Evolutionary conservation across 1,140 invertebrate genomes (phyloP).

Genomic region (Penaeus chinensis): DNA sequence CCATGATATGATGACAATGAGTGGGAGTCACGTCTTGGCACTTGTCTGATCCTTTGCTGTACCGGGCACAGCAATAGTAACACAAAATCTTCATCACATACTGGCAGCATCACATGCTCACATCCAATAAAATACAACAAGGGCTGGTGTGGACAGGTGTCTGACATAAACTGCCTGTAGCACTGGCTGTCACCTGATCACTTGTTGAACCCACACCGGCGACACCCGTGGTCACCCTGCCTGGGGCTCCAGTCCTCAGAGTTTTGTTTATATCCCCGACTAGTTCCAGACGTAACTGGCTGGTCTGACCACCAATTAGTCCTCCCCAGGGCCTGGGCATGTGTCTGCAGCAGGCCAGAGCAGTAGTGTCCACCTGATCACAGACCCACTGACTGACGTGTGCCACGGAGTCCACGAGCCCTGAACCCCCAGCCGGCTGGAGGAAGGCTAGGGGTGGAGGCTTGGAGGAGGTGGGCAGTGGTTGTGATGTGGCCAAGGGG

Average conservation of each 20-base stretch:
- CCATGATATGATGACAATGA: conserved; percentile 59
- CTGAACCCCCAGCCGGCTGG: conserved; percentile 33
- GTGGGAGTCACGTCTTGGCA: conserved; percentile 60
- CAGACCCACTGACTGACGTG: conserved; percentile 11
- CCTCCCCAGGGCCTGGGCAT: conserved; percentile 40
- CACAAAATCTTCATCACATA: conserved; percentile 46
- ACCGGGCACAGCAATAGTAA: conserved; percentile 37
- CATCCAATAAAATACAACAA: conserved; percentile 37
- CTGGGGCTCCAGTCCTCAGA: conserved; percentile 21
- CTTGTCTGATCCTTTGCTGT: conserved; percentile 53
- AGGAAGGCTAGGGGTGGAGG: conserved; percentile 21
- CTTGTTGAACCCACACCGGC: conserved; percentile 24
- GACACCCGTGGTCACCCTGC: conserved; percentile 31
- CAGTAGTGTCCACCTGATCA: conserved; percentile 9
- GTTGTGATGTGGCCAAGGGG: conserved; percentile 15
- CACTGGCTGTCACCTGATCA: conserved; percentile 49
- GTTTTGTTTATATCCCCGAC: conserved; percentile 39
- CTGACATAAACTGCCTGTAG: conserved; percentile 43
- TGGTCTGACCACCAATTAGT: conserved; percentile 31
- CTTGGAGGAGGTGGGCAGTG: conserved; percentile 25
- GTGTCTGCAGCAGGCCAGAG: conserved; percentile 17
- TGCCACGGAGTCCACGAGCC: conserved; percentile 21
- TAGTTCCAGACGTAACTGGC: conserved; percentile 51
- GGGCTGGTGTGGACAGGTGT: conserved; percentile 42
- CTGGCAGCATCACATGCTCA: conserved; percentile 43